Percentiles rank a stretch among this genome's conserved stretches.
phyloP scores from a whole-genome alignment of 2,113 vertebrate species.

The Aegithalos caudatus region DNA sequence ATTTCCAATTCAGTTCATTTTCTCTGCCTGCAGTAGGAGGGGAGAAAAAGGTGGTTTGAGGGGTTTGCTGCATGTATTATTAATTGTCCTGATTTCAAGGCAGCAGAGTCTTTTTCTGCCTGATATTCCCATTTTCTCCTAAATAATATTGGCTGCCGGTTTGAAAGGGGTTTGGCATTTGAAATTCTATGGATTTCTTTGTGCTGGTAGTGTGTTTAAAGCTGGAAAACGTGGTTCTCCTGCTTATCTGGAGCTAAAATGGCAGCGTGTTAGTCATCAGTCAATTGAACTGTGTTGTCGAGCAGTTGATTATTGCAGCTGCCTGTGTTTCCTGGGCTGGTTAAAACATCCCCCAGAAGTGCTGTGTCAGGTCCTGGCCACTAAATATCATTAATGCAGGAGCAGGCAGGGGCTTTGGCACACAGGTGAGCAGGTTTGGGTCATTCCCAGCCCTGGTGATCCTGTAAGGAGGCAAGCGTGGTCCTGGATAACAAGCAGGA shows the following conservation, averaged over 20 bases:
- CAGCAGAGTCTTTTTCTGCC: not conserved
- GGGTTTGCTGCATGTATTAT: constrained; percentile 26
- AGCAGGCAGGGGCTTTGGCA: not conserved
- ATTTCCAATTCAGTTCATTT: constrained; percentile 31
- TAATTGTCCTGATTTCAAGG: constrained; percentile 21
- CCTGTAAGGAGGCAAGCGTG: not conserved
- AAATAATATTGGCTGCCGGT: not conserved
- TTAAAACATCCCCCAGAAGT: not conserved
- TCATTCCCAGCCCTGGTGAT: not conserved
- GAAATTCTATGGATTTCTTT: not conserved
- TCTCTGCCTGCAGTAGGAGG: not conserved
- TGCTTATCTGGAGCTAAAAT: not conserved
- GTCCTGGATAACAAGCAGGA: not conserved
- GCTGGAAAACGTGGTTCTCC: not conserved
- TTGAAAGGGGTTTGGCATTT: not conserved
- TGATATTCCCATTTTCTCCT: constrained; percentile 1
- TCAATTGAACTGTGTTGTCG: not conserved
- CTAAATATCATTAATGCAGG: not conserved
- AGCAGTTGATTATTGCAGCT: not conserved
- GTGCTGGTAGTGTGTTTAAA: not conserved
- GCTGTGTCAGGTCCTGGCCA: constrained; percentile 20
- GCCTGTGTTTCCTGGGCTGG: not conserved
- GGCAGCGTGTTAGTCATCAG: not conserved
- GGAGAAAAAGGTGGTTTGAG: not conserved
- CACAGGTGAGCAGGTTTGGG: not conserved